phyloP scores from a whole-genome alignment of 2,113 vertebrate genomes.

The Microcebus murinus region DNA sequence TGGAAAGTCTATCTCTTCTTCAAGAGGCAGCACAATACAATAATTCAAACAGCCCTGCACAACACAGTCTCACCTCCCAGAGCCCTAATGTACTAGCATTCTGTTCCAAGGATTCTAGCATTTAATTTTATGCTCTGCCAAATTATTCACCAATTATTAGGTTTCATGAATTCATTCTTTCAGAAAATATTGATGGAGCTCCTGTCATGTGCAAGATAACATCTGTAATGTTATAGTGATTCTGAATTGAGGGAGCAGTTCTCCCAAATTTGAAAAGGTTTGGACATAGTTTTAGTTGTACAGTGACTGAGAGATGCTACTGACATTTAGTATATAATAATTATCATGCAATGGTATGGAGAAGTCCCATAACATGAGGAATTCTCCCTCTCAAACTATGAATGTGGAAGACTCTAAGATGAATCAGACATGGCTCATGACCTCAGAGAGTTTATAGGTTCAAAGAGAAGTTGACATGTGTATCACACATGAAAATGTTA shows the following conservation, averaged over 20 bases:
- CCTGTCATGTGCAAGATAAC: background rate
- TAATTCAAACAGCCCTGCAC: background rate
- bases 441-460: background rate
- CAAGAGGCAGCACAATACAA: background rate
- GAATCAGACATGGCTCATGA: background rate
- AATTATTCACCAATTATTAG: conserved; percentile 7
- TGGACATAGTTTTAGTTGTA: background rate
- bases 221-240: background rate
- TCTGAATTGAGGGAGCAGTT: background rate
- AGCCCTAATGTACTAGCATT: background rate
- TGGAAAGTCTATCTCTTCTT: background rate
- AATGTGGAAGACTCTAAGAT: background rate
- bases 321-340: background rate
- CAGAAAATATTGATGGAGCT: background rate
- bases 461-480: background rate
- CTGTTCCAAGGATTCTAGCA: background rate
- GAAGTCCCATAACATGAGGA: background rate
- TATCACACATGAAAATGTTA: background rate
- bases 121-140: background rate
- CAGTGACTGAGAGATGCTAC: background rate
- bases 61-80: background rate
- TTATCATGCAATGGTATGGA: background rate
- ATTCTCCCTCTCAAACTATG: background rate
- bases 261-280: background rate
- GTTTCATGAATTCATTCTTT: background rate